These are phyloP conservation scores for Muricea muricata DNA, from an alignment of 92 coral and sea anemone genomes.

Conservation along the genomic window DNA sequence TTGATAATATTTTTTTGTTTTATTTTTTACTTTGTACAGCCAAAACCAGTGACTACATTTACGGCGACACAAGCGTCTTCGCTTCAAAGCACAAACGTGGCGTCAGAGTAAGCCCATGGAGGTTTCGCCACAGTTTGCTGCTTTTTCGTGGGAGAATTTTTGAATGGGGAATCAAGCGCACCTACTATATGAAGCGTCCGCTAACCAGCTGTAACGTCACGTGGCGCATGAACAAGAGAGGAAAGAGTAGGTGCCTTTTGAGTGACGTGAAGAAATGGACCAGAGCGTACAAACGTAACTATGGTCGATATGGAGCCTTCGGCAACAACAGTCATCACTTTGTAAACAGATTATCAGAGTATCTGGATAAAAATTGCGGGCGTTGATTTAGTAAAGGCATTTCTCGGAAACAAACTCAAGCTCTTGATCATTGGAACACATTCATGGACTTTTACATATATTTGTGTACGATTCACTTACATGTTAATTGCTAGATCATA, in stretches of 20 bases:
- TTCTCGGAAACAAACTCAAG: too few relatives aligned
- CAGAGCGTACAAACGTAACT: not conserved
- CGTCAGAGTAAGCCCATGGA: not conserved
- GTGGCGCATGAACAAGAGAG: not conserved
- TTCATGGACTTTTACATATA: too few relatives aligned
- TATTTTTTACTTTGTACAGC: not conserved
- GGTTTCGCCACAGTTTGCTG: not conserved
- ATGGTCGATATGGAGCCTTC: not conserved
- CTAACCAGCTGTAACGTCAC: not conserved
- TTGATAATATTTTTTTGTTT: too few relatives aligned
- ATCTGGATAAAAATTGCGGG: not conserved
- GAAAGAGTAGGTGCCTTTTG: not conserved
- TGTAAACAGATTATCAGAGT: not conserved
- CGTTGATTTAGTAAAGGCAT: not conserved
- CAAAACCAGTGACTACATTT: not conserved
- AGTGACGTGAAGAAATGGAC: not conserved
- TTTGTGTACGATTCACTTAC: too few relatives aligned
- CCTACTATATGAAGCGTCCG: not conserved
- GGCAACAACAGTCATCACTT: not conserved
- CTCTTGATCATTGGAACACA: not conserved
- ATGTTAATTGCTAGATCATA: not conserved
- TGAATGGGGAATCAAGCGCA: slow-evolving; percentile 1
- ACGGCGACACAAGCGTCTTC: not conserved
- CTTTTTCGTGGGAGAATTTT: not conserved
- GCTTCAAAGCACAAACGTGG: not conserved